phyloP scores from a whole-genome alignment of 2,888 invertebrate species.

The Selenia dentaria region DNA sequence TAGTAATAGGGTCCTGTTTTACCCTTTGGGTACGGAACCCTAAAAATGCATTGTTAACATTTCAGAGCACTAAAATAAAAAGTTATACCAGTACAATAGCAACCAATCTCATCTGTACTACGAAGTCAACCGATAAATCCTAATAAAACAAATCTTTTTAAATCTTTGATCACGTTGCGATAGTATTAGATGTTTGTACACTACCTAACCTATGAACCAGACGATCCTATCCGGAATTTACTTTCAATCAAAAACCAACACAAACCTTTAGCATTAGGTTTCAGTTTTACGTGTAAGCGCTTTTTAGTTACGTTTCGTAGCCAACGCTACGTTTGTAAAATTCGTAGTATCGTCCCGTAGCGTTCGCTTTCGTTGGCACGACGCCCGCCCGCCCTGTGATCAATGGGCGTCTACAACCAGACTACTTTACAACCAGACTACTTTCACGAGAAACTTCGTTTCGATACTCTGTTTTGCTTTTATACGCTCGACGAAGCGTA shows the following conservation, averaged over 20 bases:
- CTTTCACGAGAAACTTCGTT: slow-evolving; percentile 66
- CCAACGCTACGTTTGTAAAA: slow-evolving; percentile 6
- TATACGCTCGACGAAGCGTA: slow-evolving; percentile 34
- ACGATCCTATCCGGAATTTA: not conserved
- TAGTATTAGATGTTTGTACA: slow-evolving; percentile 6
- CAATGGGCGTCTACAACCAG: slow-evolving; percentile 74
- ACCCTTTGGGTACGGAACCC: no score
- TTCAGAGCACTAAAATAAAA: no score
- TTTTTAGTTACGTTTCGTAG: slow-evolving; percentile 3
- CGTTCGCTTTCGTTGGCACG: slow-evolving; percentile 76
- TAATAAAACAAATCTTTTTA: slow-evolving; percentile 19
- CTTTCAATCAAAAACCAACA: not conserved
- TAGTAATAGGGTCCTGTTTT: no score
- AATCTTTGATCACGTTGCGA: slow-evolving; percentile 18
- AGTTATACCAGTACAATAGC: no score
- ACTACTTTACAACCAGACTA: slow-evolving; percentile 70
- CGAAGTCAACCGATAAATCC: no score
- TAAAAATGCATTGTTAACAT: no score
- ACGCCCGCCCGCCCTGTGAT: slow-evolving; percentile 58
- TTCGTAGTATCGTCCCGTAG: slow-evolving; percentile 38
- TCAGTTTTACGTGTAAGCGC: not conserved
- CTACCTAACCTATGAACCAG: not conserved
- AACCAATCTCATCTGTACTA: no score
- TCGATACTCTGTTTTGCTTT: slow-evolving; percentile 49
- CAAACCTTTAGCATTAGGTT: not conserved